phyloP scores from a whole-genome alignment of 2,113 vertebrate genomes.

The Neotoma lepida region DNA sequence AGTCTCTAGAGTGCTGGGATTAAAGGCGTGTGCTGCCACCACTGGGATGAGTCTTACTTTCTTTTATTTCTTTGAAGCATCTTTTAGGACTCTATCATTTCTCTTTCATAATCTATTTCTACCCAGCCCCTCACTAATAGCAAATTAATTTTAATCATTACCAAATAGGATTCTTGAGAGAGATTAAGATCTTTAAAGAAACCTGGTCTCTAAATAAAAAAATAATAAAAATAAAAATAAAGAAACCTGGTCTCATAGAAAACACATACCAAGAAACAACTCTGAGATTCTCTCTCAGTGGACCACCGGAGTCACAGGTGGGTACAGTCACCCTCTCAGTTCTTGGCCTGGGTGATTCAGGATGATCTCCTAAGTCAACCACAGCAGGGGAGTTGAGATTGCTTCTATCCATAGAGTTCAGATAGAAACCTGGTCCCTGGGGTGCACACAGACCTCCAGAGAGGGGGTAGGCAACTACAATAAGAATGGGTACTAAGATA shows the following conservation, averaged over 20 bases:
- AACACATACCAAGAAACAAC: background rate
- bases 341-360: background rate
- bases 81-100: background rate
- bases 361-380: background rate
- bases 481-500: background rate
- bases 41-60: background rate
- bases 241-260: background rate
- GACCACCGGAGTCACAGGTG: fast-evolving
- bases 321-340: background rate
- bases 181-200: background rate
- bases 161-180: background rate
- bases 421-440: background rate
- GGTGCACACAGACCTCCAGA: too few species aligned
- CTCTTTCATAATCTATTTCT: background rate
- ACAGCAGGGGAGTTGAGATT: background rate
- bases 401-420: background rate
- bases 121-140: background rate
- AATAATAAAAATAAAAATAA: too few species aligned
- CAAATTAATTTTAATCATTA: background rate
- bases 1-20: background rate
- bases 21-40: background rate
- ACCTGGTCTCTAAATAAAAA: too few species aligned
- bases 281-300: background rate
- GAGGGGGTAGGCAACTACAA: background rate
- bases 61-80: background rate